A percentile compares a stretch with the other conserved stretches of the same genome.
These are phyloP conservation scores for Lycocerus yunnanus DNA, from an alignment of 2,888 invertebrate genomes.

Conservation along the genomic window DNA sequence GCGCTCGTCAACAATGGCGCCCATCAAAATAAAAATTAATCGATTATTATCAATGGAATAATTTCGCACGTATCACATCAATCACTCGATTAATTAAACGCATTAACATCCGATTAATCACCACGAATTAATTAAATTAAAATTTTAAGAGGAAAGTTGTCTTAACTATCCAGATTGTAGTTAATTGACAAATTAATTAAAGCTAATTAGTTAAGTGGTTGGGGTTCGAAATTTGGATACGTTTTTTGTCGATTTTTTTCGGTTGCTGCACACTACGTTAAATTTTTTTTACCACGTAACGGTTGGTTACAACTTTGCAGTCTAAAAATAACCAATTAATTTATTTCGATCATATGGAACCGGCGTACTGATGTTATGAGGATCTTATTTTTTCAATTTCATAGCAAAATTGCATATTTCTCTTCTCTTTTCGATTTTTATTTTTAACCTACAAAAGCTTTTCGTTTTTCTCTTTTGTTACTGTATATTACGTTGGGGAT, in stretches of 20 bases:
- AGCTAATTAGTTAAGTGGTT: background rate
- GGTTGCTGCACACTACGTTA: background rate
- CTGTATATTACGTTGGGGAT: background rate
- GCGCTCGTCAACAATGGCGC: too few species aligned
- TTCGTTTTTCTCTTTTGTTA: background rate
- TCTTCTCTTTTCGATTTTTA: background rate
- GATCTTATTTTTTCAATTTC: background rate
- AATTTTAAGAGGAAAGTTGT: background rate
- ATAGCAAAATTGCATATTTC: background rate
- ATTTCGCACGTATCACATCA: background rate
- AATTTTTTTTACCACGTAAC: background rate
- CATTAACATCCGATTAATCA: background rate
- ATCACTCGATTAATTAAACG: background rate
- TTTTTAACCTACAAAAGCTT: background rate
- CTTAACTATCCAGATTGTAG: background rate
- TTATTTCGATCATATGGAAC: background rate
- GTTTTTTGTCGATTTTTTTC: background rate
- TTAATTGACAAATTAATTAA: background rate
- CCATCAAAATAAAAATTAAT: background rate
- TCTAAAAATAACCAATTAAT: background rate
- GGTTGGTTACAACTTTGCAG: background rate
- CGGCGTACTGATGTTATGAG: background rate
- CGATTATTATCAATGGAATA: background rate
- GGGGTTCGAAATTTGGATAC: background rate
- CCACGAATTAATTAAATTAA: background rate